Conservation (phyloP, 2,888 invertebrate genomes). For the Macaria liturata region DNA sequence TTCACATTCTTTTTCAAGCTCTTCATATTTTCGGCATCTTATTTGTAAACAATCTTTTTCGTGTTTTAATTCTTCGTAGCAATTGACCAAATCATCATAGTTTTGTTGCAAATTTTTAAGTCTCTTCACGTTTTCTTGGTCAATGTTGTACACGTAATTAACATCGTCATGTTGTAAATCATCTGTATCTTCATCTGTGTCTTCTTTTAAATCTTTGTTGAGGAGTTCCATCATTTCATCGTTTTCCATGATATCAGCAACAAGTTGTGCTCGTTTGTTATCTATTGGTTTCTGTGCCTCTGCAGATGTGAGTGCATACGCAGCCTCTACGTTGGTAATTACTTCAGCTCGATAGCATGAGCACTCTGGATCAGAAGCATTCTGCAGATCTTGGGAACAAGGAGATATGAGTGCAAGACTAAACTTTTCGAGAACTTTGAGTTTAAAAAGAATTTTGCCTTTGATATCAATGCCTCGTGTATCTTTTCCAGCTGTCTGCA, state of each 20-base stretch:
- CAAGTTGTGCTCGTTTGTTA: conserved; percentile 65
- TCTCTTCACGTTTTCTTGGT: conserved; percentile 62
- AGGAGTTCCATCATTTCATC: conserved; percentile 74
- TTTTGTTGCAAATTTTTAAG: conserved; percentile 66
- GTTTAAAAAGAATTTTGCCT: conserved; percentile 71
- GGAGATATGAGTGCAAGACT: conserved; percentile 69
- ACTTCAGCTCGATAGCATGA: conserved; percentile 63
- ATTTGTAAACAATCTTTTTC: conserved; percentile 59
- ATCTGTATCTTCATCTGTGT: conserved; percentile 37
- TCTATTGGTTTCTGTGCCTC: conserved; percentile 51
- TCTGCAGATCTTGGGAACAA: conserved; percentile 53
- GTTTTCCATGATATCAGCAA: conserved; percentile 73
- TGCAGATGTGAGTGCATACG: conserved; percentile 56
- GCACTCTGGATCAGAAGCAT: conserved; percentile 42
- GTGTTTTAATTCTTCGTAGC: conserved; percentile 66
- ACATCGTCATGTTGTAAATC: conserved; percentile 27
- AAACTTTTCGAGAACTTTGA: conserved; percentile 74
- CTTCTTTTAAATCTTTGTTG: conserved; percentile 49
- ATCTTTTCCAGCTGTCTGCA: conserved; percentile 68
- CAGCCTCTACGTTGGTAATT: conserved; percentile 46
- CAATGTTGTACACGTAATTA: conserved; percentile 53
- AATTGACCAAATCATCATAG: conserved; percentile 65
- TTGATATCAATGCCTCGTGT: conserved; percentile 65
- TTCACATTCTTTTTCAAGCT: conserved; percentile 63
- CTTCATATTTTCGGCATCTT: conserved; percentile 58